Base-by-base conservation (phyloP, 2,113 vertebrate genomes). In the Gnathonemus echidnorhynchus region DNA sequence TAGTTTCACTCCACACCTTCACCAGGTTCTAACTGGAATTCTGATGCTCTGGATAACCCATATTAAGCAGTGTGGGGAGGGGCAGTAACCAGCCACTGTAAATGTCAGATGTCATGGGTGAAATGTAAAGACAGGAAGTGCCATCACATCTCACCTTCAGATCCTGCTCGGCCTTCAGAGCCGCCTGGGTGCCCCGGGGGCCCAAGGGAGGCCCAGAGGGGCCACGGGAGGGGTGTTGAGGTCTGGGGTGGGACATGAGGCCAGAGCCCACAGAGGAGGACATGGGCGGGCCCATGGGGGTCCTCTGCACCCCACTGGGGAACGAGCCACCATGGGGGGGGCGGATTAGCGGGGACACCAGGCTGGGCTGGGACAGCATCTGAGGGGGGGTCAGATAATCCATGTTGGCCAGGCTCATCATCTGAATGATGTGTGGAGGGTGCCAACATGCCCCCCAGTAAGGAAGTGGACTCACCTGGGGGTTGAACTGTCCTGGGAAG, bases 321-420 rank as follows among this genome's bases (percentile, higher is more conserved):
- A 98, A 99, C 74, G 97, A 97, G 95, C 98, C 98, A 91, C 96
- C 95, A 93, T 98, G 97, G 93, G 97, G 97, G 92, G 97, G 97
- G 94, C 98, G 97, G 91, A 99, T 97, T 95, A 98, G 95, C 92
- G 98, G 97, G 94, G 98, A 98, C 92, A 99, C 97, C 90, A 99
- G 96, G 96, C 97, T 99, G 95, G 98, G 97, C 94, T 99, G 98
- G 92, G 98, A 98, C 94, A 99, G 95, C 91, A 99, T 98, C 98
- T 99, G 96, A 91, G 84, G 87, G 70, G 10, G n/a, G 74, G 24
- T 3, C 21, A 58, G 87, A 62, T 27, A 58, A 42, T 45, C 52
- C 17, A 31, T 62, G 17, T 39, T 88, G 5, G 2, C 19, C 15
- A 45, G 10, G 48, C 46, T 46, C 24, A 21, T 85, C 84, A 50